Evolutionary conservation across 2,888 invertebrate species (phyloP), one percentile per base, ranked within the genome.

Genomic region (Chaitophorus viminalis): DNA sequence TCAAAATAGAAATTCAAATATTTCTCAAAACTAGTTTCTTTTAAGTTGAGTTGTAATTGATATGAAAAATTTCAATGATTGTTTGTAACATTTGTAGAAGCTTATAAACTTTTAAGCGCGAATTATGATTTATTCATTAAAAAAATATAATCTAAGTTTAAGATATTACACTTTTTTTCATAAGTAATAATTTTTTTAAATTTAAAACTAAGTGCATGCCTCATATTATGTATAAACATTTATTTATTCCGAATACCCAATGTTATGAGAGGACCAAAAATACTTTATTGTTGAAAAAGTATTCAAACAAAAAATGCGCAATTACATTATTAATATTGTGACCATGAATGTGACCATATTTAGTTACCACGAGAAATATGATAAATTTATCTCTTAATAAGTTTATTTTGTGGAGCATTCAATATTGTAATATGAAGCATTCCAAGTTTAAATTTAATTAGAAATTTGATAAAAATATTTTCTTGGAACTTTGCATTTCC

Each of bases 401-500:
- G 39, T 33, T 29, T 52, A 29, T 5, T 21, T 21, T 31, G 39
- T 14, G 75, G 25, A 17, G 60, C 75, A 75, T 29, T 83, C 75
- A 65, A 65, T 75, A 39, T 83, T 65, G 75, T 83, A 75, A 75
- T 29, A n/a, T 39, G 75, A n/a, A 65, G 60, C 39, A 75, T 75
- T 65, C 60, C 83, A 29, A 65, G 84, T 77, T 68, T 31, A 77
- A 77, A 77, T 84, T 25, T 29, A 68, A 77, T 77, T 76, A 52
- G 65, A 68, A 68, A 52, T 77, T 84, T 31, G 65, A 46, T 84
- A 65, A 84, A 77, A 84, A 33, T 46, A 68, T n/a, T 18, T 65
- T 11, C 36, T 83, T 31, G 65, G 31, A 75, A 84, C 65, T 84
- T 46, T 52, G 76, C 46, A 84, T 77, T 84, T 68, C 76, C 76